Evolutionary conservation across 1,140 invertebrate genomes (phyloP), one percentile per base, ranked within the genome.

Genomic region (Eriocheir sinensis): DNA sequence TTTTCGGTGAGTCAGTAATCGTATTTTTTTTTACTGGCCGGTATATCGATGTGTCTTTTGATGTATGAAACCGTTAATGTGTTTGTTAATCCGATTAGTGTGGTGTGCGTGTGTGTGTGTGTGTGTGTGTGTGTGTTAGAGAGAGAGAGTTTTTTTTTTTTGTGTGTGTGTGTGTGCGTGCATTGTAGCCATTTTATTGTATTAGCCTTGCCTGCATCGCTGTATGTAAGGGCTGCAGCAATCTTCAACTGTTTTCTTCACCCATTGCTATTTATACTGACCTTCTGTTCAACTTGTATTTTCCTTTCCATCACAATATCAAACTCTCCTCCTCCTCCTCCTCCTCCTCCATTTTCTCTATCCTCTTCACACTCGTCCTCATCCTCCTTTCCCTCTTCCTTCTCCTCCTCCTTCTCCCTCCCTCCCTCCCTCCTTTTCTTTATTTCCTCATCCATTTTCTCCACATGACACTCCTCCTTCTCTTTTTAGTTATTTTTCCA

Each of bases 111-210:
- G 32, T 91, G 30, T 36, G 32, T 91, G 32, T 91, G 32, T 79
- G 32, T 91, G 15, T 91, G 32, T 79, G 30, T 91, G 21, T 91
- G 34, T 79, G 8, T 91, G 53, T n/a, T n/a, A n/a, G n/a, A n/a
- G n/a, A n/a, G n/a, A n/a, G n/a, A n/a, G n/a, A n/a, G n/a, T n/a
- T n/a, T n/a, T n/a, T n/a, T n/a, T n/a, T n/a, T n/a, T n/a, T n/a
- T 79, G 8, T 91, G 53, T 91, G 27, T 89, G 21, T 3, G 6
- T 41, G 40, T 15, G 0, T 41, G 2, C 44, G 0, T 21, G 88
- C 30, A 3, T 83, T 30, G 15, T 3, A 83, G n/a, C 8, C 12
- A n/a, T n/a, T n/a, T n/a, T n/a, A n/a, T n/a, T n/a, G n/a, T n/a
- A n/a, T n/a, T n/a, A n/a, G n/a, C n/a, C n/a, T n/a, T n/a, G n/a